Percentiles rank a stretch among this genome's conserved stretches.
phyloP scores from a whole-genome alignment of 2,888 invertebrate genomes.

The Cosmia trapezina region DNA sequence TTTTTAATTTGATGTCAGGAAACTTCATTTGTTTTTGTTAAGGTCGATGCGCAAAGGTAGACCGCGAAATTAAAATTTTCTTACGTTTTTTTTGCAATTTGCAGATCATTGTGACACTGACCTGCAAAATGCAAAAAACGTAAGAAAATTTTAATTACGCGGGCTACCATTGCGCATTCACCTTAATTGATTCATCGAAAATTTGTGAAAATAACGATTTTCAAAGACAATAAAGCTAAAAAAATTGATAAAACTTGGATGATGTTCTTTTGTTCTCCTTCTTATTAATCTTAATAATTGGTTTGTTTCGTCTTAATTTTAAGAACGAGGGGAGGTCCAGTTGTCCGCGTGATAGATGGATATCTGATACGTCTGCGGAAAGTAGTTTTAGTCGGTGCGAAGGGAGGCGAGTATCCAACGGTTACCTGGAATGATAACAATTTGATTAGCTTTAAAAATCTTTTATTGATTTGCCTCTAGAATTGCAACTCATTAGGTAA shows the following conservation, averaged over 20 bases:
- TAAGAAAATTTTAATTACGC: no score
- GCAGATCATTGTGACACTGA: no score
- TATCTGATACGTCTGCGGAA: not conserved
- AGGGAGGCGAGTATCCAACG: no score
- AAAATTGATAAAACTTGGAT: not conserved
- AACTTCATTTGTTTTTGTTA: not conserved
- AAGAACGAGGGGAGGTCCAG: conserved; percentile 8
- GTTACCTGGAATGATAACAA: not conserved
- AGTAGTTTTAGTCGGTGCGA: not conserved
- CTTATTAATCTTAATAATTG: not conserved
- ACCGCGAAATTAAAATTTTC: no score
- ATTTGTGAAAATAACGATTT: not conserved
- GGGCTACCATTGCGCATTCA: no score
- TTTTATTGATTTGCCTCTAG: not conserved
- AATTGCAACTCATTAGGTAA: not conserved
- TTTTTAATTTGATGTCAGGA: not conserved
- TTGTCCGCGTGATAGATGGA: no score
- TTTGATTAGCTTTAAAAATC: not conserved
- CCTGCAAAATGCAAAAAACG: no score
- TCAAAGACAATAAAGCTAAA: not conserved
- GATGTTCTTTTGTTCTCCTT: not conserved
- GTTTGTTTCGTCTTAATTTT: not conserved
- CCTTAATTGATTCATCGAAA: not conserved
- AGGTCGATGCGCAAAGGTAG: no score
- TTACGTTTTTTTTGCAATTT: no score